phyloP scores from a whole-genome alignment of 2,888 invertebrate genomes.

The Electrophaes corylata region DNA sequence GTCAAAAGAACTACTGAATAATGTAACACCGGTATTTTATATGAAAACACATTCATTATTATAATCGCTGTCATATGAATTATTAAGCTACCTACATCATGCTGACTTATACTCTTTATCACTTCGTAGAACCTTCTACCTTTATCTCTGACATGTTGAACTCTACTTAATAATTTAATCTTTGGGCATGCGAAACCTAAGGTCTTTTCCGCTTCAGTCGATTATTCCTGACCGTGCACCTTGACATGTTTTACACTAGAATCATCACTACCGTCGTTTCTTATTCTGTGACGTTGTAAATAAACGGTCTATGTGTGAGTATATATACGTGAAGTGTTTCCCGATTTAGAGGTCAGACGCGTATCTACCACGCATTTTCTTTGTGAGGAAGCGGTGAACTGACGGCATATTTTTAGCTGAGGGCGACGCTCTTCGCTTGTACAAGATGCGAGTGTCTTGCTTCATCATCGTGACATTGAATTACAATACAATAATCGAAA shows the following conservation, averaged over 20 bases:
- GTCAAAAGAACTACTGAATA: constrained; percentile 31
- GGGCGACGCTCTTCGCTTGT: constrained; percentile 68
- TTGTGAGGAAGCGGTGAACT: constrained; percentile 77
- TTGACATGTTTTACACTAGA: constrained; percentile 43
- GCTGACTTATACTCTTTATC: constrained; percentile 1
- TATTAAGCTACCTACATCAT: background rate
- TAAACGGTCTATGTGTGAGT: constrained; percentile 40
- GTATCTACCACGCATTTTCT: constrained; percentile 64
- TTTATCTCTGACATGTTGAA: constrained; percentile 7
- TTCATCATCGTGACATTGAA: constrained; percentile 53
- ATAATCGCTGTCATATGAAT: background rate
- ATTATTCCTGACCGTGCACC: constrained; percentile 48
- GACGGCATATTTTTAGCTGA: constrained; percentile 77
- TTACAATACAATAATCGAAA: constrained; percentile 46
- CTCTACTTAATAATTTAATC: constrained; percentile 6
- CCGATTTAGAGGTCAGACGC: constrained; percentile 70
- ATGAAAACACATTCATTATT: constrained; percentile 11
- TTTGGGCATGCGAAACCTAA: constrained; percentile 17
- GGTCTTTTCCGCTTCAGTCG: constrained; percentile 40
- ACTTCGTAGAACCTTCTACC: background rate
- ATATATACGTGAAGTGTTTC: constrained; percentile 50
- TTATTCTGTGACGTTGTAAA: constrained; percentile 42
- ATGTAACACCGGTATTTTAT: constrained; percentile 1
- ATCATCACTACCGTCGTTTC: constrained; percentile 28
- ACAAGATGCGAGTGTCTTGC: constrained; percentile 36